Evolutionary conservation across 2,888 invertebrate species (phyloP).

Genomic region (Leptinotarsa peninsularis): DNA sequence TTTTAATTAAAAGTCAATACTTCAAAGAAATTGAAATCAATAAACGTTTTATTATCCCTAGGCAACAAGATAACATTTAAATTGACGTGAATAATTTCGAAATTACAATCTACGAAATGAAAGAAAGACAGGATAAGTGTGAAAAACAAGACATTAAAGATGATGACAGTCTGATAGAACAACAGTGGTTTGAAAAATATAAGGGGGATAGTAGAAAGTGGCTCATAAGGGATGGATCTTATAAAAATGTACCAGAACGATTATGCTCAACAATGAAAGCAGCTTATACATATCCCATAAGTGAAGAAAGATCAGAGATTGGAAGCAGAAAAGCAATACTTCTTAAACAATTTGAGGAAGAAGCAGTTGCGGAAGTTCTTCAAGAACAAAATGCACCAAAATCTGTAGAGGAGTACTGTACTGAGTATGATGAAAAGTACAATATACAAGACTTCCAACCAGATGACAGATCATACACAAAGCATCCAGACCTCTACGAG

Average conservation of each 20-base stretch:
- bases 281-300: constrained; percentile 52
- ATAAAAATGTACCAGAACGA: constrained; percentile 42
- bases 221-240: constrained; percentile 57
- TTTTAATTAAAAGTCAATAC: background rate
- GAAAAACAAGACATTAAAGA: constrained; percentile 35
- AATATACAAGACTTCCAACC: constrained; percentile 53
- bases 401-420: constrained; percentile 58
- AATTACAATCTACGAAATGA: background rate
- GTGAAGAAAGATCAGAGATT: constrained; percentile 43
- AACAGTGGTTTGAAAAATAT: constrained; percentile 57
- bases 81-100: background rate
- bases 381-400: constrained; percentile 52
- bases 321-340: constrained; percentile 54
- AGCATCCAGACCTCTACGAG: constrained; percentile 41
- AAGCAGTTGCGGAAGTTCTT: constrained; percentile 58
- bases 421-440: constrained; percentile 60
- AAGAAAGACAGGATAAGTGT: constrained; percentile 20
- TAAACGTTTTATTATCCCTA: background rate
- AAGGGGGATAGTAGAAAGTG: constrained; percentile 60
- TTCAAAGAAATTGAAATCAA: background rate
- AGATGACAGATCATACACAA: constrained; percentile 47
- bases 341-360: constrained; percentile 53
- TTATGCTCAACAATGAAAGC: constrained; percentile 58
- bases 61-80: background rate
- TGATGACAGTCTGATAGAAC: constrained; percentile 52